phyloP scores from a whole-genome alignment of 2,797 vertebrate genomes.

The Nannoperca obscura region DNA sequence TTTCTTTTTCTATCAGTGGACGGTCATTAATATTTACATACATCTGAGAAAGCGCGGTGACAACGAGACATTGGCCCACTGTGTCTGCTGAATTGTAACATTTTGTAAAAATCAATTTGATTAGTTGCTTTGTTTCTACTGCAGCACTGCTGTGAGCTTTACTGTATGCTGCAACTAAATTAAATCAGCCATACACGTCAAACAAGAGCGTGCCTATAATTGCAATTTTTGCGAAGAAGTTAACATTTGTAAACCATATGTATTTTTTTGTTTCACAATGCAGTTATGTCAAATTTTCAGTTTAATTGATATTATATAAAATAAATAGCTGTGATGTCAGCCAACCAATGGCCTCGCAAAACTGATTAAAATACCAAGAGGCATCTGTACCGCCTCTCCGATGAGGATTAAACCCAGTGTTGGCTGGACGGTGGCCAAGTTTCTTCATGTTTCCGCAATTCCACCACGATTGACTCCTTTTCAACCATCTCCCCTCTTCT shows the following conservation, averaged over 20 bases:
- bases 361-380: neutral
- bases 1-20: slow-evolving; percentile 28
- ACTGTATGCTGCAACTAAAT: neutral
- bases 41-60: slow-evolving; percentile 2
- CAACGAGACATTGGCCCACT: slow-evolving; percentile 4
- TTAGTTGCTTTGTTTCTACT: neutral
- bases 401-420: slow-evolving; percentile 12
- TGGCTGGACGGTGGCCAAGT: slow-evolving; percentile 49
- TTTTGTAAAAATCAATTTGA: slow-evolving; percentile 1
- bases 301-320: neutral
- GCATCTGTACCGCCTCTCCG: slow-evolving; percentile 10
- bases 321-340: neutral
- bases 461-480: slow-evolving; percentile 54
- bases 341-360: neutral
- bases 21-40: slow-evolving; percentile 19
- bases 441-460: slow-evolving; percentile 65
- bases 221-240: neutral
- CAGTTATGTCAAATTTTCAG: neutral
- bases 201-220: neutral
- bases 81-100: neutral
- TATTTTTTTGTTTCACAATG: neutral
- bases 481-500: neutral
- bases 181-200: neutral
- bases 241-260: neutral
- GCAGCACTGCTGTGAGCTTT: neutral